Base-by-base conservation (phyloP, 2,888 invertebrate genomes). In the Epinotia brunnichana region DNA sequence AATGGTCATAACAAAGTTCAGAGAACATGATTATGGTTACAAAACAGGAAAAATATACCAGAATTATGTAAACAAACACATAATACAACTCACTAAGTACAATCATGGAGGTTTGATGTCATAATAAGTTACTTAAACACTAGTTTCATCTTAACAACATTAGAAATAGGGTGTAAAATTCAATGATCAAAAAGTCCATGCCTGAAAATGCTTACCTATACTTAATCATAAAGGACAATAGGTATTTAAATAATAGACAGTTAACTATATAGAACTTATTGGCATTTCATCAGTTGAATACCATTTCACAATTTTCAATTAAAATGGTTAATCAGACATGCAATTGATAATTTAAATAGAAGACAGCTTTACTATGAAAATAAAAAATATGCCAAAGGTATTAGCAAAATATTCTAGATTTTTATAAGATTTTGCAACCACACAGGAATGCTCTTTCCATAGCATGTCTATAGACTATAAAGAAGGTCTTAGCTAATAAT, bases 1-100 rank as follows among this genome's bases (percentile, higher is more conserved):
- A 39, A 39, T 48, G 15, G 29, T 0, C 29, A 21, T 29, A 29
- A 48, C 29, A 62, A 62, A n/a, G 51, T 29, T 29, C 29, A 10
- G 11, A 9, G 3, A 54, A 53, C 41, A 54, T 64, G 19, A 19
- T 54, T 35, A 67, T n/a, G 39, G 35, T 63, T 63, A 29, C 41
- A 60, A 64, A 70, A 67, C 67, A 67, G 72, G 72, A 72, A 64
- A 72, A 72, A 5, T 57, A 44, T 21, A 41, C 19, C 39, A 29
- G 29, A 60, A 48, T 66, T 60, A 61, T 48, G 60, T 67, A 61
- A 61, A 67, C 61, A 72, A 72, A 61, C 62, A 17, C 67, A 71
- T 61, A 72, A 54, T 62, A 56, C 48, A 19, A 62, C 19, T 70
- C 56, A 56, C 59, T 72, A 72, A 68, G 72, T 72, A 72, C 72